Evolutionary conservation across 2,888 invertebrate species (phyloP), one percentile per base, ranked within the genome.

Genomic region (Tinea trinotella): DNA sequence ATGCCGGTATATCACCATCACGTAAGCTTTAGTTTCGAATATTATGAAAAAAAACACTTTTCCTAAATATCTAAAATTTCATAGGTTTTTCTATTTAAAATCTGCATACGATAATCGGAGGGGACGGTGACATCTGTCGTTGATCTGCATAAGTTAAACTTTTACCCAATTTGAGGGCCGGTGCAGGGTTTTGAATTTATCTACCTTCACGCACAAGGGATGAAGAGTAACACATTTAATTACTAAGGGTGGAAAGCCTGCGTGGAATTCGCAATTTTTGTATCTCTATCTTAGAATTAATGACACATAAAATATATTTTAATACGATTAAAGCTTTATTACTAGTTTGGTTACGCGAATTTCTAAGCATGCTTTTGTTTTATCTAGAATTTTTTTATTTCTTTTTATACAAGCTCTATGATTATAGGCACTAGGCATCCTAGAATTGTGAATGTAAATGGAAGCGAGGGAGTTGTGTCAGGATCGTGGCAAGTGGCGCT

Each of bases 41-140:
- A n/a, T n/a, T n/a, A 24, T 24, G 24, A 24, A 24, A 24, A 24
- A 24, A 24, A 24, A 24, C 5, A 24, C 24, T 7, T 24, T 24
- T 9, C 6, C 6, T 9, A 24, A 24, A 5, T 9, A 24, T 40
- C 40, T 13, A 40, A 40, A 40, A 40, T 40, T 40, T 40, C 40
- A 40, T 40, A 13, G 40, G 40, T 13, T 13, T 40, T 40, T 40
- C 13, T 4, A 19, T 7, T 46, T 3, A 50, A 46, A 73, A 82
- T 82, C 77, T 81, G 76, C 83, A 82, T 81, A 76, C 81, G 77
- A 80, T 83, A 79, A 83, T 74, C 73, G 69, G 62, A 62, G 63
- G 67, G 71, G 55, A 62, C 66, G 66, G 70, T 71, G 80, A 76
- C 84, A 82, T 83, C 84, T 84, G 83, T 71, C 72, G 61, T 61